Evolutionary conservation across 64 coral and sea anemone genomes (phyloP).

Genomic region (Porites lutea): DNA sequence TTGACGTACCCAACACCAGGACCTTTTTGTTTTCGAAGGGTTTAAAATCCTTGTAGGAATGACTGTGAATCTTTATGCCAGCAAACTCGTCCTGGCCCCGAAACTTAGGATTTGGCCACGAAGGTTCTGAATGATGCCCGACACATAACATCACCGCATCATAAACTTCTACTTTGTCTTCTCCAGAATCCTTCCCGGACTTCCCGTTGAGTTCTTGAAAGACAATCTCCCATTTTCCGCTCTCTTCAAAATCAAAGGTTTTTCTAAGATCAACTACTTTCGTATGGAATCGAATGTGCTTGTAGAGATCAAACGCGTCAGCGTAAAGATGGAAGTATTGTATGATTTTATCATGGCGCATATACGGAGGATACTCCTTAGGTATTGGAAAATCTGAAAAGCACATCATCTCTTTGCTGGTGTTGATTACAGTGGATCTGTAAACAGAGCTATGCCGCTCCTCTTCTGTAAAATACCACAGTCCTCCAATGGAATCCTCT

Average conservation of each 20-base stretch:
- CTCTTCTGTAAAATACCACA: conserved; percentile 88
- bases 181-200: neutral
- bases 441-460: conserved; percentile 92
- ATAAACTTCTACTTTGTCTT: conserved; percentile 56
- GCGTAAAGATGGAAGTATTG: conserved; percentile 88
- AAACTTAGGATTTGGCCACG: conserved; percentile 76
- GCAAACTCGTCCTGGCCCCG: conserved; percentile 77
- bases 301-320: conserved; percentile 78
- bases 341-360: conserved; percentile 76
- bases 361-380: conserved; percentile 89
- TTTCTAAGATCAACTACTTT: conserved; percentile 77
- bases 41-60: conserved; percentile 91
- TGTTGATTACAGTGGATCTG: conserved; percentile 93
- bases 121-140: conserved; percentile 81
- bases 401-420: conserved; percentile 97
- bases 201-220: neutral
- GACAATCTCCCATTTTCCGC: conserved; percentile 74
- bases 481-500: conserved; percentile 78
- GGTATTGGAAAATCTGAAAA: conserved; percentile 97
- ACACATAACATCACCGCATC: conserved; percentile 88
- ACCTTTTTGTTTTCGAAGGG: conserved; percentile 78
- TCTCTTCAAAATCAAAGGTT: conserved; percentile 62
- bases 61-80: conserved; percentile 85
- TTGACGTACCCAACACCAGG: conserved; percentile 75
- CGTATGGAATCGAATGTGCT: conserved; percentile 80